A percentile compares a stretch with the other conserved stretches of the same genome.
Conservation (phyloP, 1,140 invertebrate genomes). For the Trypoxylus dichotomus region DNA sequence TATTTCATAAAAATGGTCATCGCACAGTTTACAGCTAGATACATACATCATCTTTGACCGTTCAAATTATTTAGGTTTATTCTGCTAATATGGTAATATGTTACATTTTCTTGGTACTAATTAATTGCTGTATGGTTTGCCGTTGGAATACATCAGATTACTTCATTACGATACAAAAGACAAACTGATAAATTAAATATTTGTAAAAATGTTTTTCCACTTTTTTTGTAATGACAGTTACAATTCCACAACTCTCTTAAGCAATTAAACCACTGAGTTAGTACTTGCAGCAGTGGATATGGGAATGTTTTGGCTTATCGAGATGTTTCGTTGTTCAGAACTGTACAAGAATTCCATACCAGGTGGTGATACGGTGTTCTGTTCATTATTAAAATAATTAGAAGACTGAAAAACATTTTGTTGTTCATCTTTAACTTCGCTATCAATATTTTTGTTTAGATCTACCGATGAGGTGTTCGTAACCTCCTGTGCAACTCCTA, state of each 20-base stretch:
- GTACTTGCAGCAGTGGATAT: neutral
- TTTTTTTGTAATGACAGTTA: too few relatives aligned
- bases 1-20: neutral
- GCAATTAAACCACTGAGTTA: neutral
- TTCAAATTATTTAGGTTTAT: neutral
- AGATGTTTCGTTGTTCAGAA: neutral
- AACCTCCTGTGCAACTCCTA: neutral
- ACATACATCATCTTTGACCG: neutral
- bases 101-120: too few relatives aligned
- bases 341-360: conserved; percentile 61
- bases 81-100: too few relatives aligned
- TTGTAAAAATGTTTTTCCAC: too few relatives aligned
- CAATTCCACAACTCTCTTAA: neutral
- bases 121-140: too few relatives aligned
- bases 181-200: too few relatives aligned
- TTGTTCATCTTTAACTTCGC: neutral
- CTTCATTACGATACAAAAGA: too few relatives aligned
- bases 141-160: too few relatives aligned
- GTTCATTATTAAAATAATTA: conserved; percentile 61
- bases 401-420: conserved; percentile 47
- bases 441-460: conserved; percentile 11
- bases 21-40: neutral
- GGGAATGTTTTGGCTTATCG: conserved; percentile 12
- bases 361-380: conserved; percentile 51
- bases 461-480: neutral